A percentile compares a stretch with the other conserved stretches of the same genome.
phyloP scores from a whole-genome alignment of 1,140 invertebrate genomes.

The Drosophila mojavensis region DNA sequence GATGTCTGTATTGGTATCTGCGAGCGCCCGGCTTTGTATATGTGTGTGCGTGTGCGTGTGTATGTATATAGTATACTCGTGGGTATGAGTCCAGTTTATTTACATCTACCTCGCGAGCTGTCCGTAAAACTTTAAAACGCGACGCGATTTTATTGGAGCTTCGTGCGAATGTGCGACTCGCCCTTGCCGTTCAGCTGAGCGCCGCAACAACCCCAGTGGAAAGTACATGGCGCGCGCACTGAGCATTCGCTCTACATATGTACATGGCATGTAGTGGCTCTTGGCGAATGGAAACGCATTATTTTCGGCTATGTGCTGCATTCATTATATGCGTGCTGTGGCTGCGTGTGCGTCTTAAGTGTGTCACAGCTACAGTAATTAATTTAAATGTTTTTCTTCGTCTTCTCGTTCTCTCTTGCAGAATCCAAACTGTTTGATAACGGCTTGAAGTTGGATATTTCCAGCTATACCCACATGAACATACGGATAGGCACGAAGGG shows the following conservation, averaged over 20 bases:
- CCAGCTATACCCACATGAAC: slow-evolving; percentile 83
- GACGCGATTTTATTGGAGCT: slow-evolving; percentile 78
- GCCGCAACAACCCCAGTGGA: slow-evolving; percentile 36
- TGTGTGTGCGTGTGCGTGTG: slow-evolving; percentile 15
- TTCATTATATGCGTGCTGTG: slow-evolving; percentile 32
- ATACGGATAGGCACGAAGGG: slow-evolving; percentile 85
- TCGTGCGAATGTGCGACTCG: slow-evolving; percentile 62
- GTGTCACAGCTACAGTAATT: slow-evolving; percentile 43
- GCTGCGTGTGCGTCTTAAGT: slow-evolving; percentile 50
- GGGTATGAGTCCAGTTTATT: slow-evolving; percentile 55
- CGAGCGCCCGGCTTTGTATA: slow-evolving; percentile 2
- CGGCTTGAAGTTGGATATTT: slow-evolving; percentile 84
- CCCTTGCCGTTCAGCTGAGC: slow-evolving; percentile 9
- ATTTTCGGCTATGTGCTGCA: slow-evolving; percentile 49
- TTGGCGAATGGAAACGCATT: slow-evolving; percentile 65
- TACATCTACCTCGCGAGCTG: slow-evolving; percentile 72
- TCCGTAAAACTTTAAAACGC: slow-evolving; percentile 80
- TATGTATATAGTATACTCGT: slow-evolving; percentile 11
- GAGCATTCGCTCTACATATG: slow-evolving; percentile 59
- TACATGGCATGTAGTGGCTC: slow-evolving; percentile 37
- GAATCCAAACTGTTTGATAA: slow-evolving; percentile 82
- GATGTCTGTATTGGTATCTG: slow-evolving; percentile 32
- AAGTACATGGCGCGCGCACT: slow-evolving; percentile 74
- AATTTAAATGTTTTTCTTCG: slow-evolving; percentile 43
- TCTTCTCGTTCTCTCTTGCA: slow-evolving; percentile 51